Base-by-base conservation (phyloP, 2,797 vertebrate genomes). In the Morus bassanus region DNA sequence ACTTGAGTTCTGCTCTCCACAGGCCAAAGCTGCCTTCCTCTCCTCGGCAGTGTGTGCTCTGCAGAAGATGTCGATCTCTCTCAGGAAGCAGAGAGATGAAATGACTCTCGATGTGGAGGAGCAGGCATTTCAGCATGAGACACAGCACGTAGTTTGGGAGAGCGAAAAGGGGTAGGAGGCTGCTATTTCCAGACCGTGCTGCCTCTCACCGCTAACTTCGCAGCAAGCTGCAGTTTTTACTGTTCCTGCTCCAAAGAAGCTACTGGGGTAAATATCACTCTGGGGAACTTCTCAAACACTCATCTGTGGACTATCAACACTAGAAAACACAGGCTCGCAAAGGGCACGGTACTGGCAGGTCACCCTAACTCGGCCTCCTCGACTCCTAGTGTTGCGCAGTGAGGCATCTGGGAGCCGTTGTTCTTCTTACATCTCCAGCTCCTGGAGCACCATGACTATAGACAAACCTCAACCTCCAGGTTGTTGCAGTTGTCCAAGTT, bases 11-110 rank as follows among this genome's bases (percentile, higher is more conserved):
- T 95, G 93, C 89, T 92, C 89, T 95, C 96, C 9, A 12, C 94
- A 89, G 93, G 93, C 95, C 94, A 85, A 83, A 96, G 95, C 96
- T 96, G 94, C 96, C 85, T 97, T 96, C 95, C 95, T 92, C 91
- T 94, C 81, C 77, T 69, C 81, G 0, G 91, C 82, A 89, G 93
- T 17, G 23, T 74, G 73, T 57, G 91, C 91, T 92, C 93, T 63
- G 37, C 79, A 94, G 88, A 89, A 95, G 96, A 96, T 77, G 96
- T 78, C 33, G 85, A 85, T 97, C 94, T 86, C 90, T 94, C 95
- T 85, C 95, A 95, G 95, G 95, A 97, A 97, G 87, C 93, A 89
- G 90, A 0, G 1, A 91, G 94, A 95, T 96, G 90, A 93, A 97
- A 93, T 91, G 48, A 86, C 87, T 96, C 92, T 94, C 27, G 0